Percentiles rank a stretch among this genome's conserved stretches.
These are phyloP conservation scores for Diorhabda sublineata DNA, from an alignment of 1,140 invertebrate genomes.

Conservation along the genomic window DNA sequence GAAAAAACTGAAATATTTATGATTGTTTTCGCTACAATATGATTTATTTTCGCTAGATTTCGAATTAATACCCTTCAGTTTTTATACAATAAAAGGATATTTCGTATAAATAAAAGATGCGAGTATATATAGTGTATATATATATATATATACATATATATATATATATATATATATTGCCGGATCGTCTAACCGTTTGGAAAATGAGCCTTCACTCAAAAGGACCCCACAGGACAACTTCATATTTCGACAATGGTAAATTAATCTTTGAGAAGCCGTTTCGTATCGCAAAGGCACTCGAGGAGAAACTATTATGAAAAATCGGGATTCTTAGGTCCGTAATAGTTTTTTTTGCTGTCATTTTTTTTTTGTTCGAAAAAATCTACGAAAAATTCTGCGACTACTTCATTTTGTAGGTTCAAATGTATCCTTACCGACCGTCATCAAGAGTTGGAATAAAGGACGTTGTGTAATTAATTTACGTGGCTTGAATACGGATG, in stretches of 20 bases:
- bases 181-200: slow-evolving; percentile 1
- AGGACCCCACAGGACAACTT: slow-evolving; percentile 1
- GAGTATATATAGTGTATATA: not conserved
- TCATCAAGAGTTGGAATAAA: no score
- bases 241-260: not conserved
- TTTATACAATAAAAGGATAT: not conserved
- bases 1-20: no score
- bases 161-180: not conserved
- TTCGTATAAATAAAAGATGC: not conserved
- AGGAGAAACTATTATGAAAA: not conserved
- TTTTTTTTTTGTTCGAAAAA: not conserved
- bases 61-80: not conserved
- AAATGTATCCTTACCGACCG: no score
- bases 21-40: no score
- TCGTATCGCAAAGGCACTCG: not conserved
- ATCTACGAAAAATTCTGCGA: not conserved
- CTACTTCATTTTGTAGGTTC: no score
- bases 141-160: not conserved
- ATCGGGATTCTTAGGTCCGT: not conserved
- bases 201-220: slow-evolving; percentile 2
- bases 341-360: not conserved
- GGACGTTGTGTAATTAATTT: no score
- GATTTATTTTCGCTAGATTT: no score
- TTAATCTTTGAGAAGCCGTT: not conserved
- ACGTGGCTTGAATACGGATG: no score